A percentile compares a stretch with the other conserved stretches of the same genome.
Evolutionary conservation across 2,888 invertebrate genomes (phyloP).

Genomic region (Cancer borealis): DNA sequence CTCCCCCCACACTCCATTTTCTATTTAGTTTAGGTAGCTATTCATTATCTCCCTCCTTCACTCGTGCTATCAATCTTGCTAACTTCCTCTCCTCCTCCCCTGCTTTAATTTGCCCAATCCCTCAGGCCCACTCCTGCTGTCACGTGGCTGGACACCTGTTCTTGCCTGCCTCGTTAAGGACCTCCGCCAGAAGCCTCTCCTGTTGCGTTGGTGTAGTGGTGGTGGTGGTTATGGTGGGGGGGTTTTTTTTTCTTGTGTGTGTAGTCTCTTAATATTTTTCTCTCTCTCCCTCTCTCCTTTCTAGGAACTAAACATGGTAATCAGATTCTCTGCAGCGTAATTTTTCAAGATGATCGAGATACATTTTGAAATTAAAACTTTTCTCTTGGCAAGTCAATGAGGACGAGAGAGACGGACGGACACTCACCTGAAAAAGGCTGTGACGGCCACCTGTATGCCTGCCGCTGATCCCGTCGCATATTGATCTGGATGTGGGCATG

Average conservation of each 20-base stretch:
- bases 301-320: background rate
- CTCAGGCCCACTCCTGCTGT: background rate
- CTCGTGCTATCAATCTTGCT: background rate
- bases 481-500: background rate
- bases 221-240: too few relatives aligned
- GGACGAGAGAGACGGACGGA: background rate
- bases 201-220: background rate
- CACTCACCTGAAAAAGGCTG: background rate
- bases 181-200: background rate
- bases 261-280: too few relatives aligned
- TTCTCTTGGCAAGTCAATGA: background rate
- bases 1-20: background rate
- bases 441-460: too few relatives aligned
- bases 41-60: slow-evolving; percentile 20
- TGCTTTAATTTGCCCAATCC: background rate
- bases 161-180: background rate
- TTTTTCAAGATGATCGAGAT: background rate
- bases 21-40: background rate
- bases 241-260: too few relatives aligned
- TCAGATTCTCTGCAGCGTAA: background rate
- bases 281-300: too few relatives aligned
- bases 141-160: background rate
- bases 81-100: background rate
- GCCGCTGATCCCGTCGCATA: too few relatives aligned
- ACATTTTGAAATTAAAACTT: background rate